Conservation (phyloP, 1,140 invertebrate species). For the Hylyphantes graminicola region DNA sequence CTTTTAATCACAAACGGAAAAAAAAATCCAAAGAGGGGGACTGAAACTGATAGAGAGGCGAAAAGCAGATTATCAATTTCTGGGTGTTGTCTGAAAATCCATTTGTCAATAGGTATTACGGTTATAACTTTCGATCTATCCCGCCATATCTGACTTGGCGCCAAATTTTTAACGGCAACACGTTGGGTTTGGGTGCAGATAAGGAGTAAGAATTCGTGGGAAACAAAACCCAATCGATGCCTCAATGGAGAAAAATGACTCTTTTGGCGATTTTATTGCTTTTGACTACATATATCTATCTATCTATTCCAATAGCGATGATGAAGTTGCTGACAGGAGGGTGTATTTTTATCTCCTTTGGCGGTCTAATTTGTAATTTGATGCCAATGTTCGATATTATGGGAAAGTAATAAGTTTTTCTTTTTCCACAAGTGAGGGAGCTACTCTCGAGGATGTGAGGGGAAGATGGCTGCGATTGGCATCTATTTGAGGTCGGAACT, state of each 20-base stretch:
- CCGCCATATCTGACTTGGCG: conserved; percentile 53
- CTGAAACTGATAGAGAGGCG: background rate
- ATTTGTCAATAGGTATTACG: conserved; percentile 59
- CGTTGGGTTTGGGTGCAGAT: conserved; percentile 43
- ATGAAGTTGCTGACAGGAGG: conserved; percentile 56
- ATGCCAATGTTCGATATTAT: conserved; percentile 58
- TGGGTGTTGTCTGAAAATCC: conserved; percentile 55
- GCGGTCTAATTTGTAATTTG: conserved; percentile 58
- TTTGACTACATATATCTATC: conserved; percentile 39
- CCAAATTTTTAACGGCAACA: conserved; percentile 59
- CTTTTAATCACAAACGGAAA: conserved; percentile 21
- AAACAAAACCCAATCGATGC: conserved; percentile 56
- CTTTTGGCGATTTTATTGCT: conserved; percentile 59
- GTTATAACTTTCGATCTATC: conserved; percentile 58
- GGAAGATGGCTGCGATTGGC: too few relatives aligned
- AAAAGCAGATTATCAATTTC: conserved; percentile 52
- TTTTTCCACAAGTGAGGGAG: conserved; percentile 10
- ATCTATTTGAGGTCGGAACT: too few relatives aligned
- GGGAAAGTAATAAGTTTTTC: conserved; percentile 59
- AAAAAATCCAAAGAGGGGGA: background rate
- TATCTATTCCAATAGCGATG: conserved; percentile 58
- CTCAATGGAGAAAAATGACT: conserved; percentile 58
- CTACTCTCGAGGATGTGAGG: too few relatives aligned
- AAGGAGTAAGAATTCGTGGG: conserved; percentile 57
- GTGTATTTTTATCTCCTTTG: conserved; percentile 51